Base-by-base conservation (phyloP, 23 tunicate species). In the Styela plicata region DNA sequence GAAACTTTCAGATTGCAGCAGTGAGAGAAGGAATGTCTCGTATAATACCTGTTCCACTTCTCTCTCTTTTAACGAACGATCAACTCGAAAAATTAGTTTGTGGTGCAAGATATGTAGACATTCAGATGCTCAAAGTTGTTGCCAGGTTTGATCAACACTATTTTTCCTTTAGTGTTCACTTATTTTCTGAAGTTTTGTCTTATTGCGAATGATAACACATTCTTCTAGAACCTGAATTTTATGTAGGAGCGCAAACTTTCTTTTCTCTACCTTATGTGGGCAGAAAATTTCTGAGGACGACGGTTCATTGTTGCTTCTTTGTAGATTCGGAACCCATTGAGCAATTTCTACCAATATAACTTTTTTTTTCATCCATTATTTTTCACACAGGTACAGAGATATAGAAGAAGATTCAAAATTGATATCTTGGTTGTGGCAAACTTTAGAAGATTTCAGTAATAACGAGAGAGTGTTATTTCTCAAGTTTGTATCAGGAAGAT, bases 401-500 rank as follows among this genome's bases (percentile, higher is more conserved):
- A 79, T 87, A 19, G 80, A 52, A 24, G 99, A 94, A 78, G 83
- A 85, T 32, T 82, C 87, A 24, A 85, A 74, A 57, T 61, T 89
- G 78, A 74, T 94, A 30, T n/a, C 32, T 26, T 94, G 99, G 99
- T 82, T 94, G 69, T 94, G 99, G 99, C 73, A 89, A 68, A 86
- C 94, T 62, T 52, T 94, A 82, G 91, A 89, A 53, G 95, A 94
- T 29, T 86, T 94, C 63, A 81, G 85, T 64, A 80, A 81, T 34
- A 88, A 83, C 31, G 95, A 94, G 66, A 77, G 99, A 30, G 99
- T 94, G 24, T 85, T 94, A 0, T 94, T 94, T 79, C 91, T 94
- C 65, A 94, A 94, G 52, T 94, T 94, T 79, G 99, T 94, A 1
- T 94, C 95, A 63, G 99, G 99, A 25, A 83, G 99, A 78, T 94